These are phyloP conservation scores for Dicrurus megarhynchus DNA, from an alignment of 2,113 vertebrate species.

Conservation along the genomic window DNA sequence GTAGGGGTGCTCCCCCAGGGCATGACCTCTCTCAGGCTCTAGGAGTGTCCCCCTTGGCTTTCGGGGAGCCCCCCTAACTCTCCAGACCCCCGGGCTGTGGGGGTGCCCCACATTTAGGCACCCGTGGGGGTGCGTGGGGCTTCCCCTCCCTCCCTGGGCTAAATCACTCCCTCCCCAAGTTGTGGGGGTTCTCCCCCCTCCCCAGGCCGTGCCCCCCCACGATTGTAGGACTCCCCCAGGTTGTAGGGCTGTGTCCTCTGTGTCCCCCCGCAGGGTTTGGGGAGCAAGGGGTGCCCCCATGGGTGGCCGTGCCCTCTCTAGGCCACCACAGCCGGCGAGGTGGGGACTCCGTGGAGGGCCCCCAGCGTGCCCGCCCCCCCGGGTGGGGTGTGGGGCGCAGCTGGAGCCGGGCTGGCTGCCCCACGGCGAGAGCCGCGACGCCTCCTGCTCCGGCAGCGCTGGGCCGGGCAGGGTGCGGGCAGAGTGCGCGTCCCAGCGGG, in stretches of 20 bases:
- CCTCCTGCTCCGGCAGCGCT: not conserved
- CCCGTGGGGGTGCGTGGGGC: not conserved
- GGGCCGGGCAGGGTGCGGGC: slow-evolving; percentile 7
- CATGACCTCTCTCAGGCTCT: not conserved
- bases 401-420: not conserved
- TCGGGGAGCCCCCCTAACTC: not conserved
- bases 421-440: not conserved
- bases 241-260: not conserved
- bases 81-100: not conserved
- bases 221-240: too few species aligned
- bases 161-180: not conserved
- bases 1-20: too few species aligned
- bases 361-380: not conserved
- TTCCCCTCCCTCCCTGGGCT: not conserved
- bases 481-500: not conserved
- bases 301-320: not conserved
- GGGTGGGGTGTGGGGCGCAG: not conserved
- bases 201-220: not conserved
- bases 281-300: not conserved
- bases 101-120: not conserved
- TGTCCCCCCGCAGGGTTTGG: not conserved
- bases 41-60: not conserved
- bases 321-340: not conserved
- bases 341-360: not conserved
- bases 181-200: not conserved